These are phyloP conservation scores for Hypomecis punctinalis DNA, from an alignment of 2,888 invertebrate genomes.

Conservation along the genomic window DNA sequence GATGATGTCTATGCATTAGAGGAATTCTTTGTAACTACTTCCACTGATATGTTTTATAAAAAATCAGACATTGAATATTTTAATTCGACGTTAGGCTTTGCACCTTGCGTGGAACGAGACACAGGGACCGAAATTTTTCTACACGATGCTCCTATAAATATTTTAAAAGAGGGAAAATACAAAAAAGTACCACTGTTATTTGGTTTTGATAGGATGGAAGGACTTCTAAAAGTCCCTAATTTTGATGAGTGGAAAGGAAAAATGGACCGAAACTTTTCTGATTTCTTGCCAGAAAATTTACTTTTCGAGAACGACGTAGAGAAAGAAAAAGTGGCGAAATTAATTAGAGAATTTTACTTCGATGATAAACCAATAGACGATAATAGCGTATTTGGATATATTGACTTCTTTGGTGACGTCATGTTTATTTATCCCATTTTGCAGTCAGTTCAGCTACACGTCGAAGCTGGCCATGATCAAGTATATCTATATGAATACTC, in stretches of 20 bases:
- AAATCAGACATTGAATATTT: conserved; percentile 33
- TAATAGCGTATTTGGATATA: conserved; percentile 19
- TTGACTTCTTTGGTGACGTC: conserved; percentile 51
- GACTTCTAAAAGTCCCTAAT: conserved; percentile 46
- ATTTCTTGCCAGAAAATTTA: conserved; percentile 59
- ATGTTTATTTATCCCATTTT: conserved; percentile 42
- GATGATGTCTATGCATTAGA: conserved; percentile 57
- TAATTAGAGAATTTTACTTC: conserved; percentile 54
- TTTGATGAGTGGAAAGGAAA: conserved; percentile 52
- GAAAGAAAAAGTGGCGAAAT: conserved; percentile 47
- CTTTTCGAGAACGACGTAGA: conserved; percentile 48
- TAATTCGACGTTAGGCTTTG: conserved; percentile 40
- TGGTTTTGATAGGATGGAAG: conserved; percentile 64
- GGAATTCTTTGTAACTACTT: conserved; percentile 58
- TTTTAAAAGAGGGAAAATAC: conserved; percentile 50
- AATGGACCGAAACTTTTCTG: conserved; percentile 64
- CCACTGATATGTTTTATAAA: conserved; percentile 50
- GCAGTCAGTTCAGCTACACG: conserved; percentile 46
- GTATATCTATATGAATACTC: conserved; percentile 53
- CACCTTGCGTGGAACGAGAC: conserved; percentile 48
- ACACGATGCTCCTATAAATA: conserved; percentile 52
- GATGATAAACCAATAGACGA: conserved; percentile 45
- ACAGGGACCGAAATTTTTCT: conserved; percentile 50
- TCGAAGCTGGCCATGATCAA: conserved; percentile 48
- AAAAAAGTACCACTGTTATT: conserved; percentile 57